Conservation (phyloP, 2,113 vertebrate genomes). For the Neodontobutis hainanensis region DNA sequence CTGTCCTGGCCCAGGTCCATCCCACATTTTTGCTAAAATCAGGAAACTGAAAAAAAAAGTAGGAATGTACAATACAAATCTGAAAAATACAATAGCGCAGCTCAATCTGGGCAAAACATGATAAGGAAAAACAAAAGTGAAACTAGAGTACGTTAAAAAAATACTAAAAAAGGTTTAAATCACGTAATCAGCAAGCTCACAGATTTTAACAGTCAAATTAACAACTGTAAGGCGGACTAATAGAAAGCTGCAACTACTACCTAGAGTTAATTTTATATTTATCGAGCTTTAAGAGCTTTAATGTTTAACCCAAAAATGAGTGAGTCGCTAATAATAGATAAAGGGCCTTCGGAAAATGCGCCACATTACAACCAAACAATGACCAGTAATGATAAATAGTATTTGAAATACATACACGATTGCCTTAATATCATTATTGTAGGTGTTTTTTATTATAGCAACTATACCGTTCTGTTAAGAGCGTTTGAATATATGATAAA, state of each 20-base stretch:
- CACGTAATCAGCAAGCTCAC: neutral
- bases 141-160: no score
- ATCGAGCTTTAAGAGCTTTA: no score
- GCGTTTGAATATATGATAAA: neutral
- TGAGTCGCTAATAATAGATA: slow-evolving; percentile 26
- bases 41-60: slow-evolving; percentile 23
- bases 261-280: neutral
- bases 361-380: slow-evolving; percentile 20
- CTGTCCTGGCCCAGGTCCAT: slow-evolving; percentile 87
- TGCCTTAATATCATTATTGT: no score
- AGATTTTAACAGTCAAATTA: no score
- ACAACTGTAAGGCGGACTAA: neutral
- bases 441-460: neutral
- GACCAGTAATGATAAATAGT: neutral
- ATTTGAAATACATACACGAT: no score
- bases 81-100: no score
- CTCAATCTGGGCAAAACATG: no score
- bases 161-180: neutral
- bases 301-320: neutral
- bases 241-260: neutral
- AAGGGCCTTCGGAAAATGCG: slow-evolving; percentile 44
- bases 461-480: neutral
- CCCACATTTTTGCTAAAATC: slow-evolving; percentile 85
- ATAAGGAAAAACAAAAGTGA: no score
- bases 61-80: no score